phyloP scores from a whole-genome alignment of 2,113 vertebrate species.

The Brachyhypopomus occidentalis region DNA sequence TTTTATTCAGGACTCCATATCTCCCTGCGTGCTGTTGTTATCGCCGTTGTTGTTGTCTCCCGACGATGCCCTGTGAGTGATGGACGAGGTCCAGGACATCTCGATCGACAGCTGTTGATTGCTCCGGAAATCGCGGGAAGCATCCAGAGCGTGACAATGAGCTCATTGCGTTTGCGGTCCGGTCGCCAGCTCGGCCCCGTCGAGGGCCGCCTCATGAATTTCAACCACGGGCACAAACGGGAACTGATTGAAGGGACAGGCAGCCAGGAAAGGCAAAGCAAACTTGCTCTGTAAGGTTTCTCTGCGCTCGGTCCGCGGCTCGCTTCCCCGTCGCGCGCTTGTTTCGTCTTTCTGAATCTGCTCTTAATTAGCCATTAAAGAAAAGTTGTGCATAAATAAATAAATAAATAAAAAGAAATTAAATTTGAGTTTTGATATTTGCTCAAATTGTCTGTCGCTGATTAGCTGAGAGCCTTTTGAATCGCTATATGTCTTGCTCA shows the following conservation, averaged over 20 bases:
- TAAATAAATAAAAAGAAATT: background rate
- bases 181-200: conserved; percentile 68
- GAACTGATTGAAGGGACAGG: conserved; percentile 60
- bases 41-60: conserved; percentile 72
- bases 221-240: conserved; percentile 71
- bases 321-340: background rate
- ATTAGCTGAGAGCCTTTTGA: too few species aligned
- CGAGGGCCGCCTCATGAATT: conserved; percentile 75
- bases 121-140: conserved; percentile 77
- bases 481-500: too few species aligned
- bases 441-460: too few species aligned
- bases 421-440: conserved; percentile 5
- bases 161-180: conserved; percentile 77
- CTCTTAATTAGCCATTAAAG: conserved; percentile 5
- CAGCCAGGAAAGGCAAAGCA: conserved; percentile 9
- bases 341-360: background rate
- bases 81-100: conserved; percentile 80
- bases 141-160: conserved; percentile 80
- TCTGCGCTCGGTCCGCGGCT: background rate
- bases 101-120: conserved; percentile 84
- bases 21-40: conserved; percentile 35
- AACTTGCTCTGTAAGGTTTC: conserved; percentile 11
- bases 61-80: conserved; percentile 76
- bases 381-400: background rate
- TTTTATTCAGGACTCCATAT: conserved; percentile 25